These are phyloP conservation scores for Tetraneura akinire DNA, from an alignment of 1,140 invertebrate genomes.

Conservation along the genomic window DNA sequence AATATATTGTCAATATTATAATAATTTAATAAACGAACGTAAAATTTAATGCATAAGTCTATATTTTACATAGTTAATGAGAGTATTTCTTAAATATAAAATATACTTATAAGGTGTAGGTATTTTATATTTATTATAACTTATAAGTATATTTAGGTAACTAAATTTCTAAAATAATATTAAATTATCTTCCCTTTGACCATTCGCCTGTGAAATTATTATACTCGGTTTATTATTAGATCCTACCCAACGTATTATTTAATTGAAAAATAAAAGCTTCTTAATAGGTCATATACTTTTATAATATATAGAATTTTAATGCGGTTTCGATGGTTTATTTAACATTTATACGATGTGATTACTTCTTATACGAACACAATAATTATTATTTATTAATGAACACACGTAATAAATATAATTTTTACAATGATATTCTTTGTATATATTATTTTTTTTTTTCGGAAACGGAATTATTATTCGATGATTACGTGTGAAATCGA, in stretches of 20 bases:
- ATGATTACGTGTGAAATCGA: background rate
- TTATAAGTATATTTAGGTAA: too few relatives aligned
- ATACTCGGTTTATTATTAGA: background rate
- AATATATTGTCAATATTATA: too few relatives aligned
- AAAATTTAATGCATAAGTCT: too few relatives aligned
- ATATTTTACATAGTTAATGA: too few relatives aligned
- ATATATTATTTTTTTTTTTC: background rate
- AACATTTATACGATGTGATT: background rate
- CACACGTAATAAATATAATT: background rate
- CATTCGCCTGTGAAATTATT: background rate
- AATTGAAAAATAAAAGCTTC: background rate
- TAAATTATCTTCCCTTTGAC: too few relatives aligned
- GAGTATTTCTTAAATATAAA: too few relatives aligned
- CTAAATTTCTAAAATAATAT: too few relatives aligned
- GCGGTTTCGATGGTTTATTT: background rate
- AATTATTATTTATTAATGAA: background rate
- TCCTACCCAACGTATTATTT: background rate
- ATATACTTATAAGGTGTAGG: too few relatives aligned
- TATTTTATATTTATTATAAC: too few relatives aligned
- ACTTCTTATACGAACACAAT: background rate
- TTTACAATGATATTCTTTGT: background rate
- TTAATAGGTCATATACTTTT: background rate
- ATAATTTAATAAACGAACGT: too few relatives aligned
- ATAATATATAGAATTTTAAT: slow-evolving; percentile 12
- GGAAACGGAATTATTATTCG: background rate